phyloP scores from a whole-genome alignment of 1,140 invertebrate genomes.

The Lithobius niger region DNA sequence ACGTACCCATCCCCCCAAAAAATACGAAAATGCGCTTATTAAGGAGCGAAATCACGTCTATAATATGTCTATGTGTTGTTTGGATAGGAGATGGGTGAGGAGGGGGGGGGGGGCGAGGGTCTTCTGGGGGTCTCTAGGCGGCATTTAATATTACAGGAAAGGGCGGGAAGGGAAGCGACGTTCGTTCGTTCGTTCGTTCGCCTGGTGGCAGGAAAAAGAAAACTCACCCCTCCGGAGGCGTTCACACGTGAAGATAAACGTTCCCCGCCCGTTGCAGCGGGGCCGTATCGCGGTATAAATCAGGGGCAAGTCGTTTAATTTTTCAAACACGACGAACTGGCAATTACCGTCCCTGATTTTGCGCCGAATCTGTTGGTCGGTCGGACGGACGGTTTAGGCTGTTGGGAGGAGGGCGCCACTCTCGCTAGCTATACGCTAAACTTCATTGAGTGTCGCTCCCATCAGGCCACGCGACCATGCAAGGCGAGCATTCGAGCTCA shows the following conservation, averaged over 20 bases:
- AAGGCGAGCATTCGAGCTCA: too few relatives aligned
- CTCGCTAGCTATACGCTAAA: too few relatives aligned
- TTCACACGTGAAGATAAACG: slow-evolving; percentile 7
- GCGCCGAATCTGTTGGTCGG: too few relatives aligned
- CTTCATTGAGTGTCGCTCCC: too few relatives aligned
- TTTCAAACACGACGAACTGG: neutral
- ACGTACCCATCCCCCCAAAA: too few relatives aligned
- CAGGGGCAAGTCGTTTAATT: neutral
- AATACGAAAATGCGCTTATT: too few relatives aligned
- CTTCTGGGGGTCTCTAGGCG: neutral
- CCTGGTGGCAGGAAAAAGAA: neutral
- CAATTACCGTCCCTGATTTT: too few relatives aligned
- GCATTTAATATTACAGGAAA: neutral
- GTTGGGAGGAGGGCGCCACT: too few relatives aligned
- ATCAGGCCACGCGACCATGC: too few relatives aligned
- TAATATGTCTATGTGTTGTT: neutral
- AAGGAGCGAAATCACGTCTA: too few relatives aligned
- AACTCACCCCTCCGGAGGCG: neutral
- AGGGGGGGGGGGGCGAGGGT: neutral
- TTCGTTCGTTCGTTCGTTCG: neutral
- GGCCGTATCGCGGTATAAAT: neutral
- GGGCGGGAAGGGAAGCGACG: neutral
- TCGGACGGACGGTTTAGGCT: too few relatives aligned
- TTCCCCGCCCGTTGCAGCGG: too few relatives aligned
- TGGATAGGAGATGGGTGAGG: neutral